Percentiles rank a stretch among this genome's conserved stretches.
These are phyloP conservation scores for Leptogaster cylindrica DNA, from an alignment of 2,888 invertebrate species.

Conservation along the genomic window DNA sequence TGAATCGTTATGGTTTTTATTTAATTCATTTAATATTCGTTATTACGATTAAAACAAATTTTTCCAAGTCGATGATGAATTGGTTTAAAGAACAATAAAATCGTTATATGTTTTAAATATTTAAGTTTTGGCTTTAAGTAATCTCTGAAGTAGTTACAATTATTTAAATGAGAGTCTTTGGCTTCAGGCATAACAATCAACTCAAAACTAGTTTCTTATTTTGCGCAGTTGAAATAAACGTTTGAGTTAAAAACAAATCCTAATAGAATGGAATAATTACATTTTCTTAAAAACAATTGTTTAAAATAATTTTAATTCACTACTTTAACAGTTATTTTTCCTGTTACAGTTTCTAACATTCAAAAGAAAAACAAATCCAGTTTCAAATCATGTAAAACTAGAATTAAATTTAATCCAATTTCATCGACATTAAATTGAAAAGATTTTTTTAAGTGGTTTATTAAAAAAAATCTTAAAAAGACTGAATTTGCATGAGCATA, in stretches of 20 bases:
- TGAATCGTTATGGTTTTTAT: slow-evolving; percentile 10
- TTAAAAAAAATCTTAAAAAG: slow-evolving; percentile 45
- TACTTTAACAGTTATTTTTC: neutral
- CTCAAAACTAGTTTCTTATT: too few relatives aligned
- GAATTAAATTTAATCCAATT: neutral
- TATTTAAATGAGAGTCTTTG: too few relatives aligned
- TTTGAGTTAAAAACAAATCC: neutral
- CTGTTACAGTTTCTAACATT: neutral
- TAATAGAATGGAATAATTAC: neutral
- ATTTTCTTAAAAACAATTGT: neutral
- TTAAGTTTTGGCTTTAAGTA: too few relatives aligned
- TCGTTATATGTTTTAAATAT: too few relatives aligned
- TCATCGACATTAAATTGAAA: neutral
- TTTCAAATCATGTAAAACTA: neutral
- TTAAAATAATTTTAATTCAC: neutral
- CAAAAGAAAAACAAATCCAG: neutral
- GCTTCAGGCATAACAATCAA: too few relatives aligned
- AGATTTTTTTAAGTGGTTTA: slow-evolving; percentile 16
- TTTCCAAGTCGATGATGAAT: slow-evolving; percentile 11
- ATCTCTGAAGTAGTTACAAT: too few relatives aligned
- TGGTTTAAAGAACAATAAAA: too few relatives aligned
- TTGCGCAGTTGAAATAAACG: neutral
- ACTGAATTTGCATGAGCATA: slow-evolving; percentile 47
- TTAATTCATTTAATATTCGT: neutral
- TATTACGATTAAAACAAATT: slow-evolving; percentile 1